These are phyloP conservation scores for Heliconius hewitsoni DNA, from an alignment of 1,140 invertebrate species.

Conservation along the genomic window DNA sequence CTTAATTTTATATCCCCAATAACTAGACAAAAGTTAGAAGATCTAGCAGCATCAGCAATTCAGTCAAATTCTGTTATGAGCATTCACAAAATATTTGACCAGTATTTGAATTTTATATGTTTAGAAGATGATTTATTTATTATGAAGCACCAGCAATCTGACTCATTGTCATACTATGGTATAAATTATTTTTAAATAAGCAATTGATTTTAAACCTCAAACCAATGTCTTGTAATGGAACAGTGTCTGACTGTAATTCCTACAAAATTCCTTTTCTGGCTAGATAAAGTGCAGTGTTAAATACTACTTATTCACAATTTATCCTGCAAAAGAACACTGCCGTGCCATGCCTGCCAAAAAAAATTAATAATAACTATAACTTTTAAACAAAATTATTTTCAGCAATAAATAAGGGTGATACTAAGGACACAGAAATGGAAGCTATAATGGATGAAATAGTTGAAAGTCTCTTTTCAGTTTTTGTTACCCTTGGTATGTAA, in stretches of 20 bases:
- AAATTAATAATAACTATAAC: too few relatives aligned
- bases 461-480: constrained; percentile 98
- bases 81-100: constrained; percentile 97
- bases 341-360: too few relatives aligned
- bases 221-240: too few relatives aligned
- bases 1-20: constrained; percentile 99
- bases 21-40: constrained; percentile 96
- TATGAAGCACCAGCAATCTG: constrained; percentile 94
- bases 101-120: constrained; percentile 99
- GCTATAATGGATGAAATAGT: constrained; percentile 96
- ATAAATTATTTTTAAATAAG: constrained; percentile 47
- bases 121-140: constrained; percentile 99
- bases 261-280: too few relatives aligned
- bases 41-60: constrained; percentile 95
- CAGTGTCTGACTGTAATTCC: too few relatives aligned
- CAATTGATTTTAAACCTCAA: neutral
- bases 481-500: constrained; percentile 92
- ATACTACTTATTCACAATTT: too few relatives aligned
- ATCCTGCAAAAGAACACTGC: too few relatives aligned
- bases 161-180: constrained; percentile 96
- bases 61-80: constrained; percentile 93
- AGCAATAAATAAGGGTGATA: constrained; percentile 97
- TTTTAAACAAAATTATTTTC: constrained; percentile 49
- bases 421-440: constrained; percentile 98
- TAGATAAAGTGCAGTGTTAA: too few relatives aligned